Base-by-base conservation (phyloP, 2,797 vertebrate genomes). In the Pseudochromis fuscus region DNA sequence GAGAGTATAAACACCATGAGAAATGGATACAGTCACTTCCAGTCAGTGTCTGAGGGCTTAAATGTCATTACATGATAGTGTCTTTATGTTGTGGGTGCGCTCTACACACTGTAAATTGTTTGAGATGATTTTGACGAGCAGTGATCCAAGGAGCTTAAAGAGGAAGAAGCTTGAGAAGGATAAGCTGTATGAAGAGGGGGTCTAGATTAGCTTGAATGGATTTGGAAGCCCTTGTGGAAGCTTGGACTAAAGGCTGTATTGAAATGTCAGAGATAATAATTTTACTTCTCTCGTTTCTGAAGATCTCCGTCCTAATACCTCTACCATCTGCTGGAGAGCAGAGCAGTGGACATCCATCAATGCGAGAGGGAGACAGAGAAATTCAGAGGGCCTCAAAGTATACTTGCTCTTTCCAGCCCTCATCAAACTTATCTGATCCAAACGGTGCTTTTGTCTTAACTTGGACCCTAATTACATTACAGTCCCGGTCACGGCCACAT, bases 201-300 rank as follows among this genome's bases (percentile, higher is more conserved):
- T 77, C 63, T 45, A 87, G 87, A 89, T 88, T 86, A 89, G 85
- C 75, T 63, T 67, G 77, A 81, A 89, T 85, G 81, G 79, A 88
- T 87, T 85, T 86, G 71, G 84, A 83, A 79, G 80, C 60, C 58
- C 75, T 76, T 15, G 19, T 80, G 74, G 75, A 85, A 78, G 86
- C 69, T 70, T 10, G 67, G 63, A 81, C 81, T 72, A 74, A 88
- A 88, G 70, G 72, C 82, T 73, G 79, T 66, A 87, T 88, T 87
- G 82, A 91, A 92, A 90, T 89, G 87, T 90, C 88, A 88, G 72
- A 50, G 82, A 89, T 86, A 84, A 87, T 91, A 46, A 88, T 89
- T 90, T 86, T 53, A 61, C 72, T 83, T 79, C 59, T 77, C 57
- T 77, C 53, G 8, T 70, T 79, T 72, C 72, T 59, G 65, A 87